Conservation (phyloP, 1,140 invertebrate genomes). For the Camponotus pennsylvanicus region DNA sequence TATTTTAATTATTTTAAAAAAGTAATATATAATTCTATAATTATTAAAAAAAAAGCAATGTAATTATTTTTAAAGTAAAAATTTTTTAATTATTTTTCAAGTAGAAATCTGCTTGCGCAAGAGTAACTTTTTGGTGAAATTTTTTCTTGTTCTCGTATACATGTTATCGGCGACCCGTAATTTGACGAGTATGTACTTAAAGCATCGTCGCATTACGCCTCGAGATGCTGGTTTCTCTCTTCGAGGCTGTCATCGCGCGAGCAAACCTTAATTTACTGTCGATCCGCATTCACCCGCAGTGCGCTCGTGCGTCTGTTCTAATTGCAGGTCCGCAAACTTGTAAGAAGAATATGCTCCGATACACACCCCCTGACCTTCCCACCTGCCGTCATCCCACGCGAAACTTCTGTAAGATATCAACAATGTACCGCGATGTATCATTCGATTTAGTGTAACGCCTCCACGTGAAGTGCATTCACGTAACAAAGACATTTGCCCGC, state of each 20-base stretch:
- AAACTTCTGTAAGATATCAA: conserved; percentile 62
- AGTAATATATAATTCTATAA: no score
- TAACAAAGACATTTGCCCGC: conserved; percentile 62
- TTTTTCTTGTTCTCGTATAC: neutral
- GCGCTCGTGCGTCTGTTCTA: conserved; percentile 82
- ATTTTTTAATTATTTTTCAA: neutral
- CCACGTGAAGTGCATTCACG: conserved; percentile 6
- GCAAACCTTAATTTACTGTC: conserved; percentile 80
- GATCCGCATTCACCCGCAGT: conserved; percentile 82
- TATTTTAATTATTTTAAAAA: neutral
- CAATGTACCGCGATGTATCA: conserved; percentile 50
- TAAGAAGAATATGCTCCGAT: conserved; percentile 76
- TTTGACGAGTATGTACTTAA: neutral
- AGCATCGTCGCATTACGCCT: conserved; percentile 3
- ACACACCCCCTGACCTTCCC: conserved; percentile 63
- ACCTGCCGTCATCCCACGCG: conserved; percentile 67
- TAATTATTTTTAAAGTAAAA: conserved; percentile 60
- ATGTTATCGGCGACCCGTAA: neutral
- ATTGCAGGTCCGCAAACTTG: conserved; percentile 79
- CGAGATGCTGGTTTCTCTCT: conserved; percentile 29
- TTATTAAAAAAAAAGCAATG: neutral
- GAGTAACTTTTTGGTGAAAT: neutral
- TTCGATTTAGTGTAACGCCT: conserved; percentile 52
- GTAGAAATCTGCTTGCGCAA: no score
- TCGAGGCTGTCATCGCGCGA: conserved; percentile 78